Conservation (phyloP, 1,140 invertebrate genomes). For the Drosophila nebulosa region DNA sequence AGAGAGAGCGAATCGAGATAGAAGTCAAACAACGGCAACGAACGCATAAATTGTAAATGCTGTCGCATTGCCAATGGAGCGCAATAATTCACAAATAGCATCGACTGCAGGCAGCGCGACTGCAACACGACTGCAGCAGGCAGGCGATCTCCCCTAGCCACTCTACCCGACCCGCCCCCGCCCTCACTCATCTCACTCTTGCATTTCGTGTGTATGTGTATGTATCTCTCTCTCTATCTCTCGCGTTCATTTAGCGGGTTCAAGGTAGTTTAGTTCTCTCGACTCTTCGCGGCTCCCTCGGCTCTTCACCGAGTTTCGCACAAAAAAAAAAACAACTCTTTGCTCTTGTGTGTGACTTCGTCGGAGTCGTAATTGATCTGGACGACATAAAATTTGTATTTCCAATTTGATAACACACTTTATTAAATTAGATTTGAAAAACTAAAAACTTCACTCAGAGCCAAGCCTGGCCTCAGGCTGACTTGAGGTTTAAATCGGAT, state of each 20-base stretch:
- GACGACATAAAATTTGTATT: constrained; percentile 24
- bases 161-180: background rate
- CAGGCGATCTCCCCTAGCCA: background rate
- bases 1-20: background rate
- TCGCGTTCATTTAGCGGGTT: constrained; percentile 45
- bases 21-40: constrained; percentile 44
- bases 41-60: constrained; percentile 68
- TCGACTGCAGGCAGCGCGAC: constrained; percentile 22
- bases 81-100: constrained; percentile 69
- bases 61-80: constrained; percentile 65
- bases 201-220: background rate
- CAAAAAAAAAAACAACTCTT: too few species aligned
- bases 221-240: background rate
- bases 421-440: background rate
- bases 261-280: constrained; percentile 61
- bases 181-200: background rate
- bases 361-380: constrained; percentile 35
- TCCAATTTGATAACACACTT: background rate
- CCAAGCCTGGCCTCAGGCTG: too few species aligned
- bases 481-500: too few species aligned
- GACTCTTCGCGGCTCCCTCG: constrained; percentile 24
- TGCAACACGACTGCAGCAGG: constrained; percentile 34
- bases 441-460: too few species aligned
- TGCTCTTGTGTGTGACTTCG: background rate
- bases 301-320: constrained; percentile 3